Percentiles rank a stretch among this genome's conserved stretches.
phyloP scores from a whole-genome alignment of 2,888 invertebrate species.

The Diaphora mendica region DNA sequence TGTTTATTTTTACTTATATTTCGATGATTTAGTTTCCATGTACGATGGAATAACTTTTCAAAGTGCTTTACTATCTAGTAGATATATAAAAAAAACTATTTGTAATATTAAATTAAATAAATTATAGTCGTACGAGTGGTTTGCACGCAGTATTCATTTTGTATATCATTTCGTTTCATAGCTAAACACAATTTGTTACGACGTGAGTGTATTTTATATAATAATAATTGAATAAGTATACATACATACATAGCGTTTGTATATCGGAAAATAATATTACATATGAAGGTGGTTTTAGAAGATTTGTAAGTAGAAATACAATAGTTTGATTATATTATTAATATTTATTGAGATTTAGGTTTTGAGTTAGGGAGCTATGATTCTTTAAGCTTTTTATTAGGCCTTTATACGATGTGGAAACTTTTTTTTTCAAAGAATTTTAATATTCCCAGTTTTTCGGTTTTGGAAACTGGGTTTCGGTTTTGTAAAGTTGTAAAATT shows the following conservation, averaged over 20 bases:
- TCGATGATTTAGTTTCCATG: constrained; percentile 61
- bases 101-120: constrained; percentile 81
- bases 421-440: not conserved
- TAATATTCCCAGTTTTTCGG: too few relatives aligned
- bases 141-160: constrained; percentile 67
- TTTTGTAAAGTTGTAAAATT: too few relatives aligned
- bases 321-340: constrained; percentile 54
- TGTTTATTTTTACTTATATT: constrained; percentile 21
- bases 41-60: constrained; percentile 79
- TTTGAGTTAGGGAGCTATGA: constrained; percentile 38
- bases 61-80: constrained; percentile 87
- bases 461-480: too few relatives aligned
- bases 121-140: constrained; percentile 80
- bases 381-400: not conserved
- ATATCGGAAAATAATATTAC: constrained; percentile 74
- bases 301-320: constrained; percentile 66
- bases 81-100: constrained; percentile 79
- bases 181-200: constrained; percentile 77
- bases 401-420: too few relatives aligned
- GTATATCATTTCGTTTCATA: constrained; percentile 50
- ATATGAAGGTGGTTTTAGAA: constrained; percentile 75
- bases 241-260: constrained; percentile 81
- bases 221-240: constrained; percentile 73
- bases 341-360: constrained; percentile 51
- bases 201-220: constrained; percentile 80